These are phyloP conservation scores for Arothron firmamentum DNA, from an alignment of 2,113 vertebrate species.

Conservation along the genomic window DNA sequence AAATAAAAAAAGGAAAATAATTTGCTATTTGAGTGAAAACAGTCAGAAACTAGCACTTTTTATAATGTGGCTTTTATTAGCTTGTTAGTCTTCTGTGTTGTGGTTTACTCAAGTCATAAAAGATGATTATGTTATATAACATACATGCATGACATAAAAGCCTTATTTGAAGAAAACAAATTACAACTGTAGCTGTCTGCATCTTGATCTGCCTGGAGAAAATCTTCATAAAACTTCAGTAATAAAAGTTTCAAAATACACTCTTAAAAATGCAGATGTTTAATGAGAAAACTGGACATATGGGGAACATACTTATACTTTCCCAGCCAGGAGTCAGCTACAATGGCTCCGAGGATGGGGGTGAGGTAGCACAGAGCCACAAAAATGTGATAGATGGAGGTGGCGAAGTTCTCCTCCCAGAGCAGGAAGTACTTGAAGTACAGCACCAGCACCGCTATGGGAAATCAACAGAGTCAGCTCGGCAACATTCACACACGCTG, in stretches of 20 bases:
- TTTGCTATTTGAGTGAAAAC: too few relatives aligned
- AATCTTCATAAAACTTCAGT: too few relatives aligned
- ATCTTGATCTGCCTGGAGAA: too few relatives aligned
- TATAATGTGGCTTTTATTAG: too few relatives aligned
- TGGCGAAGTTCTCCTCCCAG: constrained; percentile 84
- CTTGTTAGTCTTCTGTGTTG: too few relatives aligned
- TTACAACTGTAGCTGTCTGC: too few relatives aligned
- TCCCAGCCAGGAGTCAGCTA: constrained; percentile 95
- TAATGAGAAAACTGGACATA: not conserved
- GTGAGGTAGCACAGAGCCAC: constrained; percentile 92
- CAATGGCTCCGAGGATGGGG: constrained; percentile 86
- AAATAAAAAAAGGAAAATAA: not conserved
- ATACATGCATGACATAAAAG: too few relatives aligned
- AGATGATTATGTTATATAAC: too few relatives aligned
- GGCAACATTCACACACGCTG: not conserved
- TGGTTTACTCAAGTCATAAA: too few relatives aligned
- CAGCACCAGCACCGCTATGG: constrained; percentile 85
- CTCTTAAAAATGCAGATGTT: not conserved
- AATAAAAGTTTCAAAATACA: too few relatives aligned
- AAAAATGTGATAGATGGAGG: constrained; percentile 89
- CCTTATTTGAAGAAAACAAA: too few relatives aligned
- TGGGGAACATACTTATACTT: constrained; percentile 87
- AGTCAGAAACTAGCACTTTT: too few relatives aligned
- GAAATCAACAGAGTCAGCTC: constrained; percentile 2
- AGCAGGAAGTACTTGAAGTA: constrained; percentile 87